These are phyloP conservation scores for Nothocercus nigrocapillus DNA, from an alignment of 2,113 vertebrate genomes.

Conservation along the genomic window DNA sequence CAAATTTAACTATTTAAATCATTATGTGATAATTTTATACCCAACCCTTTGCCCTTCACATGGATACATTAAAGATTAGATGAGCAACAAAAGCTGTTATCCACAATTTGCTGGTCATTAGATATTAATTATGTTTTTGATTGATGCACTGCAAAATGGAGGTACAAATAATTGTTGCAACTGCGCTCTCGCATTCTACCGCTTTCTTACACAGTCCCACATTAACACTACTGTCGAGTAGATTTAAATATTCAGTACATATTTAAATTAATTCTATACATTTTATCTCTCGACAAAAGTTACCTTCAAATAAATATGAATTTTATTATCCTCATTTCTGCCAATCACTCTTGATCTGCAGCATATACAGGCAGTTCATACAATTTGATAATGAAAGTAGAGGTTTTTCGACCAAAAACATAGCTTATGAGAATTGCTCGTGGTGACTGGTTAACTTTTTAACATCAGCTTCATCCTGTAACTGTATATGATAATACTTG, in stretches of 20 bases:
- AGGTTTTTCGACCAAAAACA: not conserved
- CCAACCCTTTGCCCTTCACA: not conserved
- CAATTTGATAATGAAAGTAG: not conserved
- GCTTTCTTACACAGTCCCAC: not conserved
- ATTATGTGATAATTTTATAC: not conserved
- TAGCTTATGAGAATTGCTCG: not conserved
- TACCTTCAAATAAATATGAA: not conserved
- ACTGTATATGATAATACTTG: not conserved
- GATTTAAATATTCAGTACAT: not conserved
- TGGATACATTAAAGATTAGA: not conserved
- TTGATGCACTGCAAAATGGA: not conserved
- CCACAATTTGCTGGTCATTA: not conserved
- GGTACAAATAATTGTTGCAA: not conserved
- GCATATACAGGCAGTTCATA: not conserved
- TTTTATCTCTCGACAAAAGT: not conserved
- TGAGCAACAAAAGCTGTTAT: not conserved
- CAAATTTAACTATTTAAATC: not conserved
- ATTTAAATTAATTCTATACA: not conserved
- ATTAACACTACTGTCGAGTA: not conserved
- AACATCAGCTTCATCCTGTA: not conserved
- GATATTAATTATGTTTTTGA: not conserved
- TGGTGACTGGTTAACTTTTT: not conserved
- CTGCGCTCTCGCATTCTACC: not conserved
- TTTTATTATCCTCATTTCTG: not conserved
- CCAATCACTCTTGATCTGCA: not conserved